Conservation (phyloP, 1,140 invertebrate species). For the Drosophila kikkawai region DNA sequence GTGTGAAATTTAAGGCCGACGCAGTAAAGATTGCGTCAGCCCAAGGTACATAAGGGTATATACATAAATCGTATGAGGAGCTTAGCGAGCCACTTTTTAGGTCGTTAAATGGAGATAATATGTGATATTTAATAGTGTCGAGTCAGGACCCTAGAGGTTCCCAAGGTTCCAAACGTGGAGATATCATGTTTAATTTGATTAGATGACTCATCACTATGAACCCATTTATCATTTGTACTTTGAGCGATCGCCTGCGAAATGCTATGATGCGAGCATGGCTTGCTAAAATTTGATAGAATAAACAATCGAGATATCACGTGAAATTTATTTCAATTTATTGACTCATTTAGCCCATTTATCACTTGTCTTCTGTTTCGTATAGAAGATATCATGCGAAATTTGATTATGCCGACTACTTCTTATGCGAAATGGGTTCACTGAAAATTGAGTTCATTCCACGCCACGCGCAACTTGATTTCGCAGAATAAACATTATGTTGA, state of each 20-base stretch:
- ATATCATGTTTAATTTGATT: conserved; percentile 37
- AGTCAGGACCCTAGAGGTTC: neutral
- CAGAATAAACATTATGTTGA: conserved; percentile 1
- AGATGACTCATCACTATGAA: conserved; percentile 14
- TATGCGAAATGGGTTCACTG: neutral
- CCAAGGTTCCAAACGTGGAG: conserved; percentile 12
- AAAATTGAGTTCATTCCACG: neutral
- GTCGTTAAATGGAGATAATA: conserved; percentile 11
- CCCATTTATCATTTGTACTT: conserved; percentile 6
- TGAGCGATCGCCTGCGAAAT: conserved; percentile 2
- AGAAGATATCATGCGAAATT: conserved; percentile 15
- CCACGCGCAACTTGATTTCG: neutral
- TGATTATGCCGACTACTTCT: neutral
- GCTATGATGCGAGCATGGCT: neutral
- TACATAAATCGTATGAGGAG: conserved; percentile 13
- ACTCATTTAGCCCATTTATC: neutral
- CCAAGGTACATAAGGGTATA: conserved; percentile 3
- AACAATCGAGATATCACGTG: conserved; percentile 3
- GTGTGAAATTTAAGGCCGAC: conserved; percentile 38
- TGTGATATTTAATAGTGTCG: conserved; percentile 20
- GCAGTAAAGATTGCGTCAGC: conserved; percentile 31
- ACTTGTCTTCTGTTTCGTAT: neutral
- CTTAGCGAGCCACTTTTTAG: neutral
- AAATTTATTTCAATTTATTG: conserved; percentile 20
- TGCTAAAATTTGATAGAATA: conserved; percentile 9